phyloP scores from a whole-genome alignment of 2,888 invertebrate genomes.

The Parthenolecanium corni region DNA sequence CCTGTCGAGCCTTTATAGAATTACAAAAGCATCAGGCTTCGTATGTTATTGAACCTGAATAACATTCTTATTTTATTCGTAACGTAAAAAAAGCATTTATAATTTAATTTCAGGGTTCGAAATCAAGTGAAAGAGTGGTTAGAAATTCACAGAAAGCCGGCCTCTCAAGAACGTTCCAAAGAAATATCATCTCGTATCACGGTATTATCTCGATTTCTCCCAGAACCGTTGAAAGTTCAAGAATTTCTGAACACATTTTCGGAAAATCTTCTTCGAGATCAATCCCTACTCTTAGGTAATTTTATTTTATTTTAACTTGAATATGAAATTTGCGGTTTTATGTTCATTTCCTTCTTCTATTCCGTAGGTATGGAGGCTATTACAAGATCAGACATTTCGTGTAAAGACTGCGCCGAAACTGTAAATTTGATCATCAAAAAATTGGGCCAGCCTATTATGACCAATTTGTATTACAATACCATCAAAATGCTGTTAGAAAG shows the following conservation, averaged over 20 bases:
- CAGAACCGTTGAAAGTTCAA: conserved; percentile 83
- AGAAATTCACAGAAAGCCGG: conserved; percentile 63
- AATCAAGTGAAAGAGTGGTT: conserved; percentile 78
- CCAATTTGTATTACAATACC: conserved; percentile 88
- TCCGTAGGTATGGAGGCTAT: conserved; percentile 67
- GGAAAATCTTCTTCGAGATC: conserved; percentile 56
- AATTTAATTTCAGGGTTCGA: conserved; percentile 47
- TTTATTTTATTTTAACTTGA: not conserved
- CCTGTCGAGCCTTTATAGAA: conserved; percentile 85
- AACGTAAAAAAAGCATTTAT: too few species aligned
- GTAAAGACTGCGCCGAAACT: conserved; percentile 85
- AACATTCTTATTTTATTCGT: not conserved
- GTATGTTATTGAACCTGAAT: conserved; percentile 37
- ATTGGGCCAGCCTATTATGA: conserved; percentile 86
- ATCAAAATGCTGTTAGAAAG: conserved; percentile 90
- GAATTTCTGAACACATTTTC: conserved; percentile 78
- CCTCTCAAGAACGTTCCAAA: conserved; percentile 55
- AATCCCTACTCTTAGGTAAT: conserved; percentile 32
- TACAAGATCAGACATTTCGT: conserved; percentile 77
- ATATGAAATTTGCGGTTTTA: not conserved
- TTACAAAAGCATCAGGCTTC: conserved; percentile 81
- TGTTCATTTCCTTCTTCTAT: not conserved
- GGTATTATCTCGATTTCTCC: conserved; percentile 54
- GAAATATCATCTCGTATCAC: conserved; percentile 47
- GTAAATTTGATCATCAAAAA: conserved; percentile 67